phyloP scores from a whole-genome alignment of 2,888 invertebrate species.

The Orchesella flavescens region DNA sequence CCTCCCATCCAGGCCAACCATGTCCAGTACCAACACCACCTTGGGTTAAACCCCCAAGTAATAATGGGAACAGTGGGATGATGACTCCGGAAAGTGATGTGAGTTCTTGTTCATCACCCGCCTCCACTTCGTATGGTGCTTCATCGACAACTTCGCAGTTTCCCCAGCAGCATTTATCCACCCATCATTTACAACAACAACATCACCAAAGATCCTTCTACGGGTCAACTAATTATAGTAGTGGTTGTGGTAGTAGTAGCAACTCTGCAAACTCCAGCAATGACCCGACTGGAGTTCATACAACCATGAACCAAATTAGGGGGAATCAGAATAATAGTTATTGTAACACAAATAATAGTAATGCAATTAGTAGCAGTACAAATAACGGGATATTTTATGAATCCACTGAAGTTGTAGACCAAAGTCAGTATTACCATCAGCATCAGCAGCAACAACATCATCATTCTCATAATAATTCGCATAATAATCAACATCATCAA shows the following conservation, averaged over 20 bases:
- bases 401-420: conserved; percentile 38
- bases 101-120: conserved; percentile 56
- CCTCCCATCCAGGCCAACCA: conserved; percentile 27
- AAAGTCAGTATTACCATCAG: conserved; percentile 53
- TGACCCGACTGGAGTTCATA: conserved; percentile 21
- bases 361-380: conserved; percentile 56
- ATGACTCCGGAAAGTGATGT: conserved; percentile 59
- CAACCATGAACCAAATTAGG: conserved; percentile 47
- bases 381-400: conserved; percentile 61
- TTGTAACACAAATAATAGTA: conserved; percentile 29
- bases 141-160: conserved; percentile 39
- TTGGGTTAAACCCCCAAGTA: conserved; percentile 68
- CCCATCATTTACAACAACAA: conserved; percentile 41
- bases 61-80: conserved; percentile 55
- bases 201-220: conserved; percentile 44
- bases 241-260: conserved; percentile 28
- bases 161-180: conserved; percentile 31
- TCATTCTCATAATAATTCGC: conserved; percentile 27
- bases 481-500: conserved; percentile 49
- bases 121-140: conserved; percentile 64
- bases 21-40: conserved; percentile 65
- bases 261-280: conserved; percentile 21
- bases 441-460: conserved; percentile 57
- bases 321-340: conserved; percentile 21
- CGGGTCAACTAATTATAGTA: conserved; percentile 50